Evolutionary conservation across 2,113 vertebrate species (phyloP).

Genomic region (Narcine bancroftii): DNA sequence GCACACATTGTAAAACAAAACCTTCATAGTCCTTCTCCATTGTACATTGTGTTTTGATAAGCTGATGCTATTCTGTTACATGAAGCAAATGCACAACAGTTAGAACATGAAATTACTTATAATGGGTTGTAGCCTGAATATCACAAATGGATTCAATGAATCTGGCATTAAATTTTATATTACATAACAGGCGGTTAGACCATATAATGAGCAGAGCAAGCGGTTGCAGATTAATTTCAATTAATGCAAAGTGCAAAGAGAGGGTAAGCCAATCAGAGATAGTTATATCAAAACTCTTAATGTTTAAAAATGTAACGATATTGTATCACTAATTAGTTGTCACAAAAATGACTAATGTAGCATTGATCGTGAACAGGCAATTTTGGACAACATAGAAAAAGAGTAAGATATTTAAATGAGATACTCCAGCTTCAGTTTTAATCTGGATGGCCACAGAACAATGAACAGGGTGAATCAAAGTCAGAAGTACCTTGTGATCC

Average conservation of each 20-base stretch:
- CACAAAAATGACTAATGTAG: background rate
- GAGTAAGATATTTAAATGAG: background rate
- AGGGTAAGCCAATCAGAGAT: background rate
- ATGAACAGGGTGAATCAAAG: too few species aligned
- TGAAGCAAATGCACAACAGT: constrained; percentile 23
- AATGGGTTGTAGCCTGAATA: constrained; percentile 23
- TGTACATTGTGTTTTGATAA: constrained; percentile 31
- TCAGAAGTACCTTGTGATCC: background rate
- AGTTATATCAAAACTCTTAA: background rate
- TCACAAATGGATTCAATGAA: constrained; percentile 33
- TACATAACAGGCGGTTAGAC: background rate
- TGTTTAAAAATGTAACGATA: background rate
- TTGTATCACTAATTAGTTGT: background rate
- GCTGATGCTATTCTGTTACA: constrained; percentile 25
- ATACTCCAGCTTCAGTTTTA: background rate
- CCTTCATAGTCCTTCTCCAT: constrained; percentile 8
- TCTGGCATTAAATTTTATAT: constrained; percentile 33
- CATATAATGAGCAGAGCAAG: constrained; percentile 22
- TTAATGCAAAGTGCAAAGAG: constrained; percentile 1
- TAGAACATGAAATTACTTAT: constrained; percentile 21
- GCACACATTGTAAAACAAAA: constrained; percentile 23
- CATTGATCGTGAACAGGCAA: background rate
- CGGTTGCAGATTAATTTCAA: background rate
- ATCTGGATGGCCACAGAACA: background rate
- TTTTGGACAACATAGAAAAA: background rate